Evolutionary conservation across 2,797 vertebrate genomes (phyloP), one percentile per base, ranked within the genome.

Genomic region (Acrocephalus scirpaceus): DNA sequence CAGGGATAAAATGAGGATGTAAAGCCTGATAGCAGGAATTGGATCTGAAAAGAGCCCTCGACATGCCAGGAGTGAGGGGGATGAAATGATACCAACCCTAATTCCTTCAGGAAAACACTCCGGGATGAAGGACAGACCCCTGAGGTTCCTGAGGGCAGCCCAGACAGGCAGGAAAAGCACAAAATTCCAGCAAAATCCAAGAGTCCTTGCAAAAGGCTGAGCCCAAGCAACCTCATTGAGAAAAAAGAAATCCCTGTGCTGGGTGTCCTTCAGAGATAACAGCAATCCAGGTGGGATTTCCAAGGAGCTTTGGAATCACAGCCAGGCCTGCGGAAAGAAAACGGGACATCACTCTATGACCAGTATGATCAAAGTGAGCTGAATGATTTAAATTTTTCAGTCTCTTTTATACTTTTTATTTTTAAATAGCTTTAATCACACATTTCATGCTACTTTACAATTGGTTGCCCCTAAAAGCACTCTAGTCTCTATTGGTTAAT

Each of bases 161-260:
- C 38, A 11, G 11, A 25, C 40, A 21, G 50, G 44, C 38, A 64
- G 27, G 61, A 51, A 61, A 74, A 50, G n/a, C 29, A 85, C 65
- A n/a, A 40, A 89, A 75, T 36, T 80, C 85, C 73, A 90, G 77
- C 56, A 83, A 91, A 87, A 86, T 65, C 44, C 69, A 48, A 13
- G 58, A 90, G 29, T 16, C 27, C 17, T 21, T 53, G 86, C 32
- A 61, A 93, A 85, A 94, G 69, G 53, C 26, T 10, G 69, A 84
- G 73, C 75, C 50, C 47, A n/a, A n/a, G n/a, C 88, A 77, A 91
- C 42, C 81, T 91, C 38, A 45, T 88, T 47, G 81, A 93, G 93
- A 91, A 70, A 93, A 96, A 95, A 78, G 44, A 92, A 96, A 96
- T 95, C 70, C 36, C 85, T 70, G 61, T 75, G 42, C 53, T 83